Conservation (phyloP, 2,797 vertebrate genomes). For the Anas bahamensis region DNA sequence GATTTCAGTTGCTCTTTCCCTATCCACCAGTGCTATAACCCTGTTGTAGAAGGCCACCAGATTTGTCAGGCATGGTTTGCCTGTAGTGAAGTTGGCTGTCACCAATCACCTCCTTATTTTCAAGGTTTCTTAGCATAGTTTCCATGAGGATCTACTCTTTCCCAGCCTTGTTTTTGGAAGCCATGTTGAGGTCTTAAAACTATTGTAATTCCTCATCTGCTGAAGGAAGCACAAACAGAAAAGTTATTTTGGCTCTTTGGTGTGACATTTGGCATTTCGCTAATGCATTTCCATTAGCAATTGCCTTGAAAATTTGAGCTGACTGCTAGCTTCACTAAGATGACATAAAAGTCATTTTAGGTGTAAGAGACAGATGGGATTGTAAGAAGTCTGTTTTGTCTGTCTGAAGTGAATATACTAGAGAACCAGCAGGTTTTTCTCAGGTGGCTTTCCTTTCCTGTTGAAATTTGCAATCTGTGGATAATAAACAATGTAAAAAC, state of each 20-base stretch:
- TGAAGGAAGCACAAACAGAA: not conserved
- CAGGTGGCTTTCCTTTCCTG: not conserved
- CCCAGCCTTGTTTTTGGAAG: not conserved
- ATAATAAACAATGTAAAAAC: not conserved
- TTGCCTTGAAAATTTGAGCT: not conserved
- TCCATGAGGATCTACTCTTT: not conserved
- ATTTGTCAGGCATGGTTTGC: too few relatives aligned
- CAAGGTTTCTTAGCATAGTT: too few relatives aligned
- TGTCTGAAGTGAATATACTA: not conserved
- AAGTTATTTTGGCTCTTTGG: not conserved
- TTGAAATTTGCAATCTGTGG: not conserved
- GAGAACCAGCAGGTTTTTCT: not conserved
- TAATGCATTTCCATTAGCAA: not conserved
- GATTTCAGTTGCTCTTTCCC: too few relatives aligned
- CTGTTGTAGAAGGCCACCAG: too few relatives aligned
- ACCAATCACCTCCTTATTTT: too few relatives aligned
- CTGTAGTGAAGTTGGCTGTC: too few relatives aligned
- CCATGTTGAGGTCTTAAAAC: not conserved
- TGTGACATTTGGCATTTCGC: not conserved
- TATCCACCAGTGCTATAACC: too few relatives aligned
- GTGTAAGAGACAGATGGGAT: not conserved
- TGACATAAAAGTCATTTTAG: not conserved
- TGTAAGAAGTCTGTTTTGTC: not conserved
- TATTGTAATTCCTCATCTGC: not conserved
- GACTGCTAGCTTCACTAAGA: not conserved